These are phyloP conservation scores for Lacerta agilis DNA, from an alignment of 2,797 vertebrate species.

Conservation along the genomic window DNA sequence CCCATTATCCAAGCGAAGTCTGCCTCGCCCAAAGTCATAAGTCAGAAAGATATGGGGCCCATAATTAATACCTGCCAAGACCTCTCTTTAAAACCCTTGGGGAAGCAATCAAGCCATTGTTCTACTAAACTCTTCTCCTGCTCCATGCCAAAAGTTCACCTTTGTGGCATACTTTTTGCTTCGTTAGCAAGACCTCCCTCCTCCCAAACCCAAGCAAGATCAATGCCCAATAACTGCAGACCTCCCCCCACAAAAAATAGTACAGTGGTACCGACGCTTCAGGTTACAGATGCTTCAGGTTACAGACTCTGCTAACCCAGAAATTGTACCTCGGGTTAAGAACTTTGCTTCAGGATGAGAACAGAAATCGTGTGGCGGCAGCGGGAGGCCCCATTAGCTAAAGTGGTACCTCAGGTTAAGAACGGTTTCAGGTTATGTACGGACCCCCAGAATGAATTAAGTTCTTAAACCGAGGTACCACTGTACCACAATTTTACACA, in stretches of 20 bases:
- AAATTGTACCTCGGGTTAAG: too few relatives aligned
- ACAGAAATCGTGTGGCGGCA: too few relatives aligned
- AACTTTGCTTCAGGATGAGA: too few relatives aligned
- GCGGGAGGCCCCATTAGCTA: too few relatives aligned
- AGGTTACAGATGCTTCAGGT: too few relatives aligned
- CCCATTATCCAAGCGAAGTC: not conserved
- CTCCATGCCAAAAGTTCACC: not conserved
- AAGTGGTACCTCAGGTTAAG: too few relatives aligned
- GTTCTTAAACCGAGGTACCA: too few relatives aligned
- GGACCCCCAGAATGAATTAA: too few relatives aligned
- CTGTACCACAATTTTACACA: not conserved
- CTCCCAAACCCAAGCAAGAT: not conserved
- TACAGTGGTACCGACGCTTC: too few relatives aligned
- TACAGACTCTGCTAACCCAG: too few relatives aligned
- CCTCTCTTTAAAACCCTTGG: not conserved
- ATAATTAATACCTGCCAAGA: not conserved
- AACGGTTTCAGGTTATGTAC: too few relatives aligned
- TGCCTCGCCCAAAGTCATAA: not conserved
- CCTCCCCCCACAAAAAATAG: too few relatives aligned
- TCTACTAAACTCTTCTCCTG: not conserved
- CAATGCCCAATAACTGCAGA: not conserved
- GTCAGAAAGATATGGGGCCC: not conserved
- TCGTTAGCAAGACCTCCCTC: not conserved
- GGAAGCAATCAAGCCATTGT: slow-evolving; percentile 7
- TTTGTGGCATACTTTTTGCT: not conserved